Evolutionary conservation across 2,113 vertebrate species (phyloP).

Genomic region (Mungos mungo): DNA sequence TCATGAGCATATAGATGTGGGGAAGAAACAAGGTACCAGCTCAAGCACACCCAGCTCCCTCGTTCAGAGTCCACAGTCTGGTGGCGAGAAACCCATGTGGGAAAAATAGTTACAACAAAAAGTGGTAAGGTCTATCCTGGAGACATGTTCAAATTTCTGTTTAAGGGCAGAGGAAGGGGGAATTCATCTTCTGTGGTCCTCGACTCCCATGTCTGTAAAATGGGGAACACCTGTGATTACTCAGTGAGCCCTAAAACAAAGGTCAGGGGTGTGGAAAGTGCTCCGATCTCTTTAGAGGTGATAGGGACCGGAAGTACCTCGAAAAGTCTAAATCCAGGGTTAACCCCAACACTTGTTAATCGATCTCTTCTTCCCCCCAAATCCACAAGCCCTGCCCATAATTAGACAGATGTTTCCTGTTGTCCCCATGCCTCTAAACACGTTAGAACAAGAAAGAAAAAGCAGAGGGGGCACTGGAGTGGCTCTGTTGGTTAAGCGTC

Average conservation of each 20-base stretch:
- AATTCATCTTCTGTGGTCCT: neutral
- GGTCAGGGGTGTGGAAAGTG: neutral
- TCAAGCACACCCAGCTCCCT: neutral
- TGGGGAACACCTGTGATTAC: neutral
- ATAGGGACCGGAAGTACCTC: neutral
- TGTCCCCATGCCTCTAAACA: neutral
- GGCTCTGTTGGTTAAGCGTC: too few species aligned
- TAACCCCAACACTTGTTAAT: slow-evolving; percentile 14
- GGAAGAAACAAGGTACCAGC: neutral
- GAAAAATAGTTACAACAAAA: neutral
- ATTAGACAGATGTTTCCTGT: neutral
- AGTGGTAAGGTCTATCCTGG: neutral
- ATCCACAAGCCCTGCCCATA: neutral
- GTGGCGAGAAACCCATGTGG: neutral
- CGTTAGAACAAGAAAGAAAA: neutral
- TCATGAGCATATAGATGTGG: neutral
- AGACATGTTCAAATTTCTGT: neutral
- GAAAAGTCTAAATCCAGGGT: neutral
- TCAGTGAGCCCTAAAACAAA: neutral
- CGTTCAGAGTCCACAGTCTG: neutral
- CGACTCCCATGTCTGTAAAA: neutral
- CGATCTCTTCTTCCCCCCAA: neutral
- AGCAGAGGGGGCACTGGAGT: neutral
- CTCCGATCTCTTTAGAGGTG: neutral
- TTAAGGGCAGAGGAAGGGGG: neutral